Percentiles rank a stretch among this genome's conserved stretches.
phyloP scores from a whole-genome alignment of 2,113 vertebrate species.

The Rhegmatorhina hoffmannsi region DNA sequence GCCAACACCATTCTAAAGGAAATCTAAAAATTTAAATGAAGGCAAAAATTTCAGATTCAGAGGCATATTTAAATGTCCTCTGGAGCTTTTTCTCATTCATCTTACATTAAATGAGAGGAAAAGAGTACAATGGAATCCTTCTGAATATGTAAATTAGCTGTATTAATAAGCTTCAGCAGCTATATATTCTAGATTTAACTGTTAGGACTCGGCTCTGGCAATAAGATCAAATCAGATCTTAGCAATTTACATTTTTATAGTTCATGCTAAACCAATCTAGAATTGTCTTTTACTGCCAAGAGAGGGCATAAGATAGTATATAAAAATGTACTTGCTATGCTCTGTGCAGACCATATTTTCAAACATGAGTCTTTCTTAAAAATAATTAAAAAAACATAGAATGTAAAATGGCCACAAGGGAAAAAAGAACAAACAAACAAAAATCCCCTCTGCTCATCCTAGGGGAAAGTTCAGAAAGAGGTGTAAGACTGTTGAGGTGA shows the following conservation, averaged over 20 bases:
- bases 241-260: conserved; percentile 75
- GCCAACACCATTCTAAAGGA: neutral
- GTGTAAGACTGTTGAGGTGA: neutral
- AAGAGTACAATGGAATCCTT: conserved; percentile 16
- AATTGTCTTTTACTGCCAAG: conserved; percentile 60
- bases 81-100: conserved; percentile 53
- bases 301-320: conserved; percentile 50
- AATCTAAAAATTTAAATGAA: conserved; percentile 34
- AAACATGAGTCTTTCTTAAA: neutral
- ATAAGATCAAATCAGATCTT: conserved; percentile 69
- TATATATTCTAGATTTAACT: conserved; percentile 73
- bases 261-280: conserved; percentile 69
- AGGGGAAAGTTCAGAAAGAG: neutral
- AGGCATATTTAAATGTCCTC: conserved; percentile 36
- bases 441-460: neutral
- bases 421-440: neutral
- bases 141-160: conserved; percentile 70
- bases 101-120: conserved; percentile 44
- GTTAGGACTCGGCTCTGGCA: conserved; percentile 65
- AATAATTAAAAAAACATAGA: neutral
- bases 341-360: conserved; percentile 11
- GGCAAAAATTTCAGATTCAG: conserved; percentile 34
- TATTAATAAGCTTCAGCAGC: conserved; percentile 71
- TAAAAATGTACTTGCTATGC: conserved; percentile 25
- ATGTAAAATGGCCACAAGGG: neutral